Conservation (phyloP, 2,888 invertebrate species). For the Hirtodrosophila alboralis region DNA sequence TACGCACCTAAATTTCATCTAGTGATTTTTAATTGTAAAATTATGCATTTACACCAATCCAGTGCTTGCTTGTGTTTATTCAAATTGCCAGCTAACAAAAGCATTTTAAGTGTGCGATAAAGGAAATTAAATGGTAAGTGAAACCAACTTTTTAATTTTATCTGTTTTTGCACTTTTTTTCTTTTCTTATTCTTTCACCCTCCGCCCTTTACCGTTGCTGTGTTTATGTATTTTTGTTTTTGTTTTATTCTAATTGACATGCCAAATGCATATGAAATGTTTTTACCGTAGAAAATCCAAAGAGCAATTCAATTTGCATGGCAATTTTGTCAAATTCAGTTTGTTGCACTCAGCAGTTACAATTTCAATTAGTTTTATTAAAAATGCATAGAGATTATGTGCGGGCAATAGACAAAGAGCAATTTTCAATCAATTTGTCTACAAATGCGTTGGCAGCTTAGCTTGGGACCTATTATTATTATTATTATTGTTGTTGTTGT, state of each 20-base stretch:
- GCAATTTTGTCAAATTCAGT: constrained; percentile 37
- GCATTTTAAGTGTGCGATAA: no score
- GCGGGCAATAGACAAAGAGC: constrained; percentile 13
- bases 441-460: constrained; percentile 31
- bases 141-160: neutral
- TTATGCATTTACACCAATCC: no score
- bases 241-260: constrained; percentile 22
- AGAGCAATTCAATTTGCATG: constrained; percentile 52
- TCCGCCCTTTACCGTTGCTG: no score
- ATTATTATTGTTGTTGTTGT: constrained; percentile 21
- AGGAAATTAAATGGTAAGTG: no score
- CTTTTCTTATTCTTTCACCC: no score
- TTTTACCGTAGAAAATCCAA: constrained; percentile 15
- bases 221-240: no score
- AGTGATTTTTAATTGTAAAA: no score
- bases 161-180: neutral
- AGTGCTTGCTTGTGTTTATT: no score
- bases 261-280: constrained; percentile 22
- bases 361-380: constrained; percentile 71
- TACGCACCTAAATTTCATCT: no score
- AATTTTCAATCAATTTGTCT: constrained; percentile 49
- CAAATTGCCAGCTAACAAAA: no score
- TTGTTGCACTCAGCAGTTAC: constrained; percentile 28
- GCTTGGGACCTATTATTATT: constrained; percentile 3
- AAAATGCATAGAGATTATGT: constrained; percentile 53